phyloP scores from a whole-genome alignment of 2,113 vertebrate species.

The Mungos mungo region DNA sequence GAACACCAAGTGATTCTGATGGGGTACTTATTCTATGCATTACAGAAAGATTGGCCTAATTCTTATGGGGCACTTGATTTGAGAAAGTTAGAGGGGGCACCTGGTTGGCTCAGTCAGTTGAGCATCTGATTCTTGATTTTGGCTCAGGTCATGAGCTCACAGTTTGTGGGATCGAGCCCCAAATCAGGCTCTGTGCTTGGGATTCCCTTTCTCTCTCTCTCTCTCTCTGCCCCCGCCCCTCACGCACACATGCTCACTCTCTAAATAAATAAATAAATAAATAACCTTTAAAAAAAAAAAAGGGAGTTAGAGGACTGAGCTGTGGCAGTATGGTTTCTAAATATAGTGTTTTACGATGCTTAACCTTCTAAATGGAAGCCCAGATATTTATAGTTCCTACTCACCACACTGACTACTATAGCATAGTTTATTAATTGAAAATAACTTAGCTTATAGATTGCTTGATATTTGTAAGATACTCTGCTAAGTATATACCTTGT shows the following conservation, averaged over 20 bases:
- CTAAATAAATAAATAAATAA: too few relatives aligned
- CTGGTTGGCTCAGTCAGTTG: too few relatives aligned
- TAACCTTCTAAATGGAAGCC: not conserved
- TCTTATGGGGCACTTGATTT: not conserved
- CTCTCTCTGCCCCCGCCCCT: too few relatives aligned
- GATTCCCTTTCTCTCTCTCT: too few relatives aligned
- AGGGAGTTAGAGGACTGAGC: not conserved
- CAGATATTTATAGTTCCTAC: not conserved
- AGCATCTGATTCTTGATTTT: too few relatives aligned
- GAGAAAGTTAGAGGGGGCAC: not conserved
- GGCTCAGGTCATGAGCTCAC: too few relatives aligned
- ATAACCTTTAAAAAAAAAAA: not conserved
- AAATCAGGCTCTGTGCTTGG: too few relatives aligned
- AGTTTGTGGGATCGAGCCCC: too few relatives aligned
- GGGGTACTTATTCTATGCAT: not conserved
- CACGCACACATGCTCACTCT: too few relatives aligned
- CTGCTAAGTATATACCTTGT: not conserved
- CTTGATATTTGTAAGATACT: slow-evolving; percentile 21
- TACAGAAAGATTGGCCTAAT: not conserved
- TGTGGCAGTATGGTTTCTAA: not conserved
- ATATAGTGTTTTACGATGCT: not conserved
- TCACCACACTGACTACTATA: not conserved
- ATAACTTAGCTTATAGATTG: not conserved
- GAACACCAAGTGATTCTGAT: not conserved
- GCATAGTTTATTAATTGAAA: slow-evolving; percentile 6